Base-by-base conservation (phyloP, 35 echinoderm and acorn worm species). In the Apostichopus parvimensis region DNA sequence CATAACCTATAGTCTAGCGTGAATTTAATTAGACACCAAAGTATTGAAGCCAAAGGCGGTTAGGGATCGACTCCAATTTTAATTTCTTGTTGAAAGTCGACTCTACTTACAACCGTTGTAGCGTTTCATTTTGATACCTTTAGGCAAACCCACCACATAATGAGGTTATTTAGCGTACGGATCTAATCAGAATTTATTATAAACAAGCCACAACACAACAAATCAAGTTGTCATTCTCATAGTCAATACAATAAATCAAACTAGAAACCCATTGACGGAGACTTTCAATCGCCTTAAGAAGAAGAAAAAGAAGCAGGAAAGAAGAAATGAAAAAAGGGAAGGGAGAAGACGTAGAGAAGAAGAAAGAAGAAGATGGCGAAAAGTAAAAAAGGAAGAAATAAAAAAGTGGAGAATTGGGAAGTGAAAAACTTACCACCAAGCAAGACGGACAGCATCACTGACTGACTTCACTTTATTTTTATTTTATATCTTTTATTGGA, bases 231-330 rank as follows among this genome's bases (percentile, higher is more conserved):
- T 84, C 81, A 84, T 84, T 59, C 81, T 60, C 57, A 58, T 52
- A 84, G 81, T 84, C 81, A 84, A 84, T 84, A 84, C 81, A 57
- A 84, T 84, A 84, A 22, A 84, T 84, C 81, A 84, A 84, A 53
- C 71, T 11, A 68, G 17, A n/a, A 75, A 75, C n/a, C 71, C 71
- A 75, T 75, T 22, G 71, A 75, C 71, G 71, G 15, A 75, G 71
- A 75, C 20, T 18, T n/a, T n/a, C 71, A 75, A 75, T 75, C 71
- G 71, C 71, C 71, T 75, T 75, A 22, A 22, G 21, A 22, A n/a
- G 71, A 75, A 22, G 6, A 73, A n/a, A n/a, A n/a, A n/a, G 71
- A 73, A 73, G 71, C 34, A 4, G 34, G 34, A 45, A 45, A 45
- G 1, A 68, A 68, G 64, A 68, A 68, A 68, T 18, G 64, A 68